A percentile compares a stretch with the other conserved stretches of the same genome.
Conservation (phyloP, 2,797 vertebrate species). For the Mormyrops boulengeri region DNA sequence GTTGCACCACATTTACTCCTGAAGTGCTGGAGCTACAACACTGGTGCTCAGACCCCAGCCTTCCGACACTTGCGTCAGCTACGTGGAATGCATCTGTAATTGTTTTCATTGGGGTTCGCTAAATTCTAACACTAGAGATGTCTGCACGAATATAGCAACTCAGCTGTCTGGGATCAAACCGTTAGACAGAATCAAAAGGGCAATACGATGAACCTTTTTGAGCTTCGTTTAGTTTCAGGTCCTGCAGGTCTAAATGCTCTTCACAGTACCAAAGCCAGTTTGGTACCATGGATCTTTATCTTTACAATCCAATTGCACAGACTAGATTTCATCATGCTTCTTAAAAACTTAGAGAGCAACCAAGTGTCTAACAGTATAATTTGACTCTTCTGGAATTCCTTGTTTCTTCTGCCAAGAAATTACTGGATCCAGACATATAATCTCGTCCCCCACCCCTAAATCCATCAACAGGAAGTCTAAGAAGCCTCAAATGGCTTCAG, state of each 20-base stretch:
- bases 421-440: neutral
- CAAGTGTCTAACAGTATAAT: neutral
- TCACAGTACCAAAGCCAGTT: neutral
- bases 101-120: slow-evolving; percentile 52
- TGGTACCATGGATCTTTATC: neutral
- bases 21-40: neutral
- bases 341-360: neutral
- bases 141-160: slow-evolving; percentile 56
- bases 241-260: neutral
- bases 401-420: neutral
- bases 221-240: neutral
- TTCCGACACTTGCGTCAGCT: slow-evolving; percentile 12
- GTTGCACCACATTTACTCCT: neutral
- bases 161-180: slow-evolving; percentile 54
- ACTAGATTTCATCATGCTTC: neutral
- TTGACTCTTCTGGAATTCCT: neutral
- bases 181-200: slow-evolving; percentile 14
- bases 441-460: neutral
- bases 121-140: slow-evolving; percentile 24
- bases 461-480: neutral
- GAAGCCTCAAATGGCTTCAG: neutral
- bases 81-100: slow-evolving; percentile 42
- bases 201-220: neutral
- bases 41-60: neutral
- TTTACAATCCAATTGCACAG: neutral